Base-by-base conservation (phyloP, 2,113 vertebrate species). In the Cinclus cinclus region DNA sequence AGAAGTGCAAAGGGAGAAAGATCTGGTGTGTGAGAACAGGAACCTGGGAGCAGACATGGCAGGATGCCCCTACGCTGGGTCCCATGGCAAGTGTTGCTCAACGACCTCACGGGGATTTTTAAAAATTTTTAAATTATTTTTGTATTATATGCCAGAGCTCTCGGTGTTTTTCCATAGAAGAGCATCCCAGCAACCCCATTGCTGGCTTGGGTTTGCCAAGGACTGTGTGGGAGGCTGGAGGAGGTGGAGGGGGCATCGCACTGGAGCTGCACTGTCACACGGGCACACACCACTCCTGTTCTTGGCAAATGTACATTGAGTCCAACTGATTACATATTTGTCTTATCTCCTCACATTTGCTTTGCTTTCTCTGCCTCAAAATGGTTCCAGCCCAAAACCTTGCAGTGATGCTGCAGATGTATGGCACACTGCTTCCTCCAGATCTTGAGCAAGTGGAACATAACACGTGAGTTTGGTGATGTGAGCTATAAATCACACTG, bases 1-100 rank as follows among this genome's bases (percentile, higher is more conserved):
- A 49, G 97, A 98, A 97, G 98, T 98, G 94, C 94, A 85, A 73
- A 83, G 93, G 73, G 64, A 70, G 81, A 42, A 31, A 7, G 47
- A 58, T 25, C 33, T 55, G 3, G 55, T 1, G 1, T 31, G 2
- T 4, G 18, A 76, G 82, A 85, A 62, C 39, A 13, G 11, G 91
- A 39, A 9, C 76, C 75, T 1, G 1, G 82, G 35, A 35, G 74
- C 28, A 52, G 83, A 63, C 55, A 84, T 7, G 17, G 12, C 14
- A n/a, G 47, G 65, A 53, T 67, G 70, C 49, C 42, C 81, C 76
- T 4, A 0, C 3, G 0, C 63, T 3, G 22, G 46, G 13, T 63
- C 71, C 90, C 4, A 0, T 4, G 52, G 76, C n/a, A 44, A 52
- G 44, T 2, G 59, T 44, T 18, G 5, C 49, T 75, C 12, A 1